Evolutionary conservation across 2,888 invertebrate genomes (phyloP).

Genomic region (Ectropis crepuscularia): DNA sequence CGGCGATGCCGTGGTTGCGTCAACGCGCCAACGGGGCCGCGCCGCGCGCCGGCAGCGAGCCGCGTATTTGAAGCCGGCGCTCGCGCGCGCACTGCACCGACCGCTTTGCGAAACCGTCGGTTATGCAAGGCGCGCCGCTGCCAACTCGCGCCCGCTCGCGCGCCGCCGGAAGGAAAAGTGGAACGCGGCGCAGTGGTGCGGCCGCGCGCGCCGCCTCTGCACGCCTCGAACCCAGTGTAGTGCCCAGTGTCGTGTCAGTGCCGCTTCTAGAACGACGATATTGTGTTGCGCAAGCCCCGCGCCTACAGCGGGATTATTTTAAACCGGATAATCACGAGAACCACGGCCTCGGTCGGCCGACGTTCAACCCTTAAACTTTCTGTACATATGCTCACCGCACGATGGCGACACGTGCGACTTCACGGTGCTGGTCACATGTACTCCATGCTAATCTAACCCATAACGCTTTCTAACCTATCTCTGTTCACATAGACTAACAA

Average conservation of each 20-base stretch:
- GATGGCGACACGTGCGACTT: constrained; percentile 58
- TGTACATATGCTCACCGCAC: constrained; percentile 49
- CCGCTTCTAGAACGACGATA: constrained; percentile 80
- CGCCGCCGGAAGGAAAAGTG: constrained; percentile 83
- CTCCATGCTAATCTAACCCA: constrained; percentile 52
- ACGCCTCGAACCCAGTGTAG: constrained; percentile 78
- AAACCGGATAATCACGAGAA: constrained; percentile 72
- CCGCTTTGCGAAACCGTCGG: constrained; percentile 82
- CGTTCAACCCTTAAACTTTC: constrained; percentile 54
- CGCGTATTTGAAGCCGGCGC: constrained; percentile 80
- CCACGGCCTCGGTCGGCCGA: constrained; percentile 53
- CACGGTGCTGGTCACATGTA: constrained; percentile 59
- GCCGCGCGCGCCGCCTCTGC: constrained; percentile 79
- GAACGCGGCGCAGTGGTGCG: constrained; percentile 81
- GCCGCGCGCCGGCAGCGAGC: constrained; percentile 69
- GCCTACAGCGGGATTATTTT: constrained; percentile 80
- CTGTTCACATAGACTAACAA: constrained; percentile 32
- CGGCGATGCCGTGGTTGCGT: constrained; percentile 56
- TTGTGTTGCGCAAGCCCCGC: constrained; percentile 81
- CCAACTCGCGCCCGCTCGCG: constrained; percentile 78
- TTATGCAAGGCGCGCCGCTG: constrained; percentile 83
- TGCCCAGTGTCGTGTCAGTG: constrained; percentile 81
- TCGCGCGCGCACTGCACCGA: constrained; percentile 78
- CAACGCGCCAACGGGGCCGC: constrained; percentile 58
- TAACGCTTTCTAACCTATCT: constrained; percentile 55